Evolutionary conservation across 2,888 invertebrate species (phyloP).

Genomic region (Pristionchus exspectatus): DNA sequence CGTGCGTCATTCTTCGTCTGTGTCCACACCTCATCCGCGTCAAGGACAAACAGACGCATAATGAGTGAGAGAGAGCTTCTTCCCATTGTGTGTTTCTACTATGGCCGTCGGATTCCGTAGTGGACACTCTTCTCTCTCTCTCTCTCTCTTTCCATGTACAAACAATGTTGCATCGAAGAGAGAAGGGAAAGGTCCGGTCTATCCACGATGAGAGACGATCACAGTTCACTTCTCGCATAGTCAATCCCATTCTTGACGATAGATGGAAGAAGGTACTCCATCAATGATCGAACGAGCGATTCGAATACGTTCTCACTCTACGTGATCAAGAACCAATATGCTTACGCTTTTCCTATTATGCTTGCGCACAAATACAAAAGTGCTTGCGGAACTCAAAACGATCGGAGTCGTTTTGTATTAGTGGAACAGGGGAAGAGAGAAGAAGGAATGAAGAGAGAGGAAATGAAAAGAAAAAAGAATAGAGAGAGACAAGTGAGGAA

Average conservation of each 20-base stretch:
- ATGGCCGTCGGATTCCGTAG: slow-evolving; percentile 28
- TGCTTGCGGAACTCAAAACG: not conserved
- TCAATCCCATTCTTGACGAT: not conserved
- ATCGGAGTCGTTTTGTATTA: slow-evolving; percentile 4
- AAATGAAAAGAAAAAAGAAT: not conserved
- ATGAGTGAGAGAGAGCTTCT: not conserved
- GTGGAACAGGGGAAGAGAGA: not conserved
- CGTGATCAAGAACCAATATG: not conserved
- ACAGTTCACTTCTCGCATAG: slow-evolving; percentile 24
- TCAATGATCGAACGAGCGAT: not conserved
- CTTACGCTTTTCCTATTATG: not conserved
- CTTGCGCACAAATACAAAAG: slow-evolving; percentile 10
- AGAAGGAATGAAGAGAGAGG: not conserved
- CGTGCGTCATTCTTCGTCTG: slow-evolving; percentile 34
- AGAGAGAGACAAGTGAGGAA: slow-evolving; percentile 4
- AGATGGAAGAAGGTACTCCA: not conserved
- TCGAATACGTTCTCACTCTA: not conserved
- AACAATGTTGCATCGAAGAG: slow-evolving; percentile 31
- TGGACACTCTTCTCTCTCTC: slow-evolving; percentile 12
- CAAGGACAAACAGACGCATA: slow-evolving; percentile 14
- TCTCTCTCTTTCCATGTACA: not conserved
- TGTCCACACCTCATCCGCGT: not conserved
- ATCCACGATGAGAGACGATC: not conserved
- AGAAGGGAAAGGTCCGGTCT: not conserved
- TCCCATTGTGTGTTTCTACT: slow-evolving; percentile 18